A percentile compares a stretch with the other conserved stretches of the same genome.
These are phyloP conservation scores for Choristoneura fumiferana DNA, from an alignment of 1,140 invertebrate species.

Conservation along the genomic window DNA sequence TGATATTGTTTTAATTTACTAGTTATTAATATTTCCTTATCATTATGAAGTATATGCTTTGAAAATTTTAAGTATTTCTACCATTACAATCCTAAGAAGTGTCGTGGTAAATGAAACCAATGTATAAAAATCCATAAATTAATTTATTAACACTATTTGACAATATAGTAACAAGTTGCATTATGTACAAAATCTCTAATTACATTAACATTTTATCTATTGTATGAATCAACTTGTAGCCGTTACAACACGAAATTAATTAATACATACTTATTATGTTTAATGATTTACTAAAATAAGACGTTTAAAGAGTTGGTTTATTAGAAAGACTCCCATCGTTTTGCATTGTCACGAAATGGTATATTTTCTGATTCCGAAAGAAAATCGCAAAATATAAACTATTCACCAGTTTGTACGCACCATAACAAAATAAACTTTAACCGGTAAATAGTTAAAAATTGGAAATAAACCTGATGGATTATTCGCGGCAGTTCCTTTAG, in stretches of 20 bases:
- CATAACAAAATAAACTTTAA: no score
- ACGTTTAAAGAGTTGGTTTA: neutral
- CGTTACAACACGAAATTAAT: constrained; percentile 21
- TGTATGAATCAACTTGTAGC: constrained; percentile 24
- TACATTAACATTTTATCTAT: constrained; percentile 33
- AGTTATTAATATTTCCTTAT: neutral
- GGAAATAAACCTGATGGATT: no score
- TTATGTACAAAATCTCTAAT: constrained; percentile 67
- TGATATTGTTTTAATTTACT: neutral
- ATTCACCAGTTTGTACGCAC: no score
- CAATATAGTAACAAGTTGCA: constrained; percentile 70
- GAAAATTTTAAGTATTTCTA: no score
- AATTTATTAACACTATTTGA: constrained; percentile 72
- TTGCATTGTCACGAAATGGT: no score
- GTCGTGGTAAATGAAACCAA: constrained; percentile 46
- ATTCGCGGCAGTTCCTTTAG: no score
- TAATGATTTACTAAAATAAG: neutral
- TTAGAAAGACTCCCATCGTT: no score
- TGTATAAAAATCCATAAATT: constrained; percentile 70
- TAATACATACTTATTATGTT: constrained; percentile 1
- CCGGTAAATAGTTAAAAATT: no score
- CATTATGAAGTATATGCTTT: constrained; percentile 22
- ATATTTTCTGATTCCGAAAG: no score
- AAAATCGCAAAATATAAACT: no score
- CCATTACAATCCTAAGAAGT: no score